Base-by-base conservation (phyloP, 2,888 invertebrate species). In the Meteorus colon region DNA sequence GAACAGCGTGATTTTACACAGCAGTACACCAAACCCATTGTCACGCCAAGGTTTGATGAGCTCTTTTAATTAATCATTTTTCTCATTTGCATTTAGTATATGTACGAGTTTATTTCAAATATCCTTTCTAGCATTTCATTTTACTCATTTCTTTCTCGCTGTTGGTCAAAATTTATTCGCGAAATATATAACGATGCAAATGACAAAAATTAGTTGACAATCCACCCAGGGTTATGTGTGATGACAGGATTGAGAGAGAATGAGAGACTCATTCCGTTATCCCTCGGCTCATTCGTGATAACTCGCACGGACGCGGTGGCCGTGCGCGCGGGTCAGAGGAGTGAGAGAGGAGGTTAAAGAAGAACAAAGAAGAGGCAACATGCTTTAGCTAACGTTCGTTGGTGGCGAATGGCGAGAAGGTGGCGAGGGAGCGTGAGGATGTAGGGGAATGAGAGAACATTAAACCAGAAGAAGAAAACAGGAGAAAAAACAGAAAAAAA, bases 181-280 rank as follows among this genome's bases (percentile, higher is more conserved):
- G 1, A 2, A 0, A 41, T 41, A 12, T 41, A 4, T 8, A 41
- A 41, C 2, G 4, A 8, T 34, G 0, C 24, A 24, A 24, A 34
- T 41, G 41, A 12, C 41, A 8, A 12, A 12, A 41, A 8, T 1
- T 12, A 8, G 34, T 12, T 41, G 41, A 41, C 41, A 1, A 41
- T 41, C 8, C 8, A 8, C 4, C 41, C 0, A 41, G 41, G 41
- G 41, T 41, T 41, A 41, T 41, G 0, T 41, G 48, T 16, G n/a
- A 48, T 4, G 5, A 16, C 4, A n/a, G 31, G 55, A 63, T 34
- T 34, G 65, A 60, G 41, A 10, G 31, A 65, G 51, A 59, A 69
- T 68, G 68, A 73, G n/a, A 68, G 34, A 62, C 76, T 78, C 80
- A 84, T 84, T 83, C 82, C 83, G 85, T 85, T 84, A 84, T 79